Conservation (phyloP, 2,797 vertebrate genomes). For the Avahi laniger region DNA sequence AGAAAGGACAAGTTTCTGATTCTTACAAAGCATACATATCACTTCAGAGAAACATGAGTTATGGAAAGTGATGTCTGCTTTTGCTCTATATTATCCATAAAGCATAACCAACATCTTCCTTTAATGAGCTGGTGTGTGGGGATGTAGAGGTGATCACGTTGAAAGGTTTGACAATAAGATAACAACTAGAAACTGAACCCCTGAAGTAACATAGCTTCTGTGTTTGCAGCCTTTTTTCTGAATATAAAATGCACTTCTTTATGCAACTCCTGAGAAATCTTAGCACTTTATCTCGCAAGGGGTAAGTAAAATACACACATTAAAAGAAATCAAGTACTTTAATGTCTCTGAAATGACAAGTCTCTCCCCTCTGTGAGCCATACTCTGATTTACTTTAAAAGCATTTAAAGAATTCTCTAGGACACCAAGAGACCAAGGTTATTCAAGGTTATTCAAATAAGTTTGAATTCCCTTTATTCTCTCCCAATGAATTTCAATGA, state of each 20-base stretch:
- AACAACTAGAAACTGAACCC: neutral
- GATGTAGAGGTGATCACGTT: neutral
- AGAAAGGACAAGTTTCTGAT: neutral
- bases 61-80: neutral
- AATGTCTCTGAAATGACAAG: neutral
- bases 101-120: neutral
- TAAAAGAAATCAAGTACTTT: neutral
- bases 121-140: neutral
- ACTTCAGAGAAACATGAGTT: neutral
- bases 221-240: neutral
- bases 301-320: neutral
- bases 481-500: neutral
- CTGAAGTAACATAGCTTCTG: neutral
- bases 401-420: neutral
- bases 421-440: neutral
- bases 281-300: neutral
- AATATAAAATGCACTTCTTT: neutral
- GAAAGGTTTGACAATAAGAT: neutral
- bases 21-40: neutral
- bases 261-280: neutral
- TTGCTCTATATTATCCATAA: neutral
- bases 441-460: neutral
- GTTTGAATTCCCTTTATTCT: neutral
- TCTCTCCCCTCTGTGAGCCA: neutral
- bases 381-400: neutral